Conservation (phyloP, 2,113 vertebrate genomes). For the Cromileptes altivelis region DNA sequence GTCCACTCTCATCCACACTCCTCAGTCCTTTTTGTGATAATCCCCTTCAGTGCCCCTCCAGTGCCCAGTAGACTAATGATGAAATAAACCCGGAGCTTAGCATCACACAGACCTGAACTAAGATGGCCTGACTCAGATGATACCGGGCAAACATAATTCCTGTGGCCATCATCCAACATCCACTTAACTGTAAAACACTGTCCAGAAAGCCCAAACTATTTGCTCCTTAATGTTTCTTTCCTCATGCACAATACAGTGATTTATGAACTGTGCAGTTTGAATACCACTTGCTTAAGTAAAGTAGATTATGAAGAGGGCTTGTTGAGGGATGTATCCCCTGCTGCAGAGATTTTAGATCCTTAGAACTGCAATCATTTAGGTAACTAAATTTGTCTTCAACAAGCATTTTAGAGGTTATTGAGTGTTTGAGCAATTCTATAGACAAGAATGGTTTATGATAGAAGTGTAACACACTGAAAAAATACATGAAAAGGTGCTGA, state of each 20-base stretch:
- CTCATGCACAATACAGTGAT: background rate
- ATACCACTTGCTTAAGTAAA: conserved; percentile 28
- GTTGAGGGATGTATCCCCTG: background rate
- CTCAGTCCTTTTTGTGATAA: conserved; percentile 47
- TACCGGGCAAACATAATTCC: conserved; percentile 44
- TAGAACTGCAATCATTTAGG: background rate
- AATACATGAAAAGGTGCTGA: background rate
- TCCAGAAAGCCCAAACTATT: conserved; percentile 43
- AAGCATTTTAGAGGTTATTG: background rate
- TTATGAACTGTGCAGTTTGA: conserved; percentile 22
- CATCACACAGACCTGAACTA: conserved; percentile 55
- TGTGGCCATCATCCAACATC: conserved; percentile 44
- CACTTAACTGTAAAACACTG: conserved; percentile 44
- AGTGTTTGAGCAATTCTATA: background rate
- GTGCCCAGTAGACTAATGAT: conserved; percentile 59
- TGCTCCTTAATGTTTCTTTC: background rate
- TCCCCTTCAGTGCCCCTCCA: conserved; percentile 53
- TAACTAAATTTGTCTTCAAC: background rate
- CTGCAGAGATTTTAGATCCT: background rate
- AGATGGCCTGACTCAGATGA: conserved; percentile 57
- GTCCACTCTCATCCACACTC: conserved; percentile 4
- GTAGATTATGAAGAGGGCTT: background rate
- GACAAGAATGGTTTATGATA: background rate
- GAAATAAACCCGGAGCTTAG: conserved; percentile 60
- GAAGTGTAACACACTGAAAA: background rate